These are phyloP conservation scores for Pangasius sanitwongsei DNA, from an alignment of 2,797 vertebrate species.

Conservation along the genomic window DNA sequence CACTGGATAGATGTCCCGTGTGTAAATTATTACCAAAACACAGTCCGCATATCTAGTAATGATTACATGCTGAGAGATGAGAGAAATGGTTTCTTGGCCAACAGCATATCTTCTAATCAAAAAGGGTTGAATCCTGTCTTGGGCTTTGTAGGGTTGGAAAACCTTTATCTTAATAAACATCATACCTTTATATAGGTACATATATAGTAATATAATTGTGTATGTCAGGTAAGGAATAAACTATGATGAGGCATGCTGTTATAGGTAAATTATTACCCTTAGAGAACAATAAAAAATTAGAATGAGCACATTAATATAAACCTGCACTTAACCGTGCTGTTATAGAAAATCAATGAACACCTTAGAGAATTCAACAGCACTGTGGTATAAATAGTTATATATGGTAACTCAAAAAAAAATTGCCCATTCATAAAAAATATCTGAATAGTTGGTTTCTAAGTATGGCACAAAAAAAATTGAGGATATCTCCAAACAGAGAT, in stretches of 20 bases:
- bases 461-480: not conserved
- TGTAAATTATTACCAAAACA: conserved; percentile 48
- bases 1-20: conserved; percentile 28
- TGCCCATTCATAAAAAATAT: not conserved
- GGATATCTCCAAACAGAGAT: not conserved
- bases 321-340: not conserved
- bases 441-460: not conserved
- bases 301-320: not conserved
- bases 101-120: conserved; percentile 10
- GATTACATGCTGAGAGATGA: conserved; percentile 24
- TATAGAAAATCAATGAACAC: not conserved
- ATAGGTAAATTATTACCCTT: not conserved
- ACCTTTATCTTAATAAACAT: not conserved
- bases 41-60: conserved; percentile 44
- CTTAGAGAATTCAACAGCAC: not conserved
- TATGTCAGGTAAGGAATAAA: not conserved
- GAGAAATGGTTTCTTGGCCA: conserved; percentile 38
- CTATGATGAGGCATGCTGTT: not conserved
- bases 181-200: not conserved
- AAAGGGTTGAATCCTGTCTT: not conserved
- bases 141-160: not conserved
- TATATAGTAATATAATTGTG: not conserved
- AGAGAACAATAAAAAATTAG: too few species aligned
- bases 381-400: not conserved
- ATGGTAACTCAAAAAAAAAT: not conserved